These are phyloP conservation scores for Pelobates fuscus DNA, from an alignment of 2,113 vertebrate genomes.

Conservation along the genomic window DNA sequence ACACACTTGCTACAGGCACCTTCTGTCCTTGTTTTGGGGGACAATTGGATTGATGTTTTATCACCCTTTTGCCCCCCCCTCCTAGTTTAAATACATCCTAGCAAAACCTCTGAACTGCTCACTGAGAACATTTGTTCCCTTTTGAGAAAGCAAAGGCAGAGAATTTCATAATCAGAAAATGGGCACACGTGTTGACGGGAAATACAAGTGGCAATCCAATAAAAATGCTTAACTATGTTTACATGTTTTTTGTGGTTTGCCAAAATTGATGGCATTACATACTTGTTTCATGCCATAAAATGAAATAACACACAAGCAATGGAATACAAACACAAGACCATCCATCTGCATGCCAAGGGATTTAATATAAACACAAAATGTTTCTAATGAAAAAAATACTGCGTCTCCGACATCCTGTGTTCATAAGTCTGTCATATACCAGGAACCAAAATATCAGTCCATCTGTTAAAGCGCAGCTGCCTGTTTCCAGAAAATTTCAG, in stretches of 20 bases:
- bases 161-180: conserved; percentile 7
- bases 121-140: too few species aligned
- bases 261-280: conserved; percentile 19
- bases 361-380: conserved; percentile 35
- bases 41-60: too few species aligned
- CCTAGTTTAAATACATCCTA: too few species aligned
- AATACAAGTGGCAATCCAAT: conserved; percentile 22
- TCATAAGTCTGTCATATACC: conserved; percentile 22
- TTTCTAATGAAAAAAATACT: conserved; percentile 17
- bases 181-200: not conserved
- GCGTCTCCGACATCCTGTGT: conserved; percentile 30
- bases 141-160: too few species aligned
- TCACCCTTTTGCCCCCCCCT: too few species aligned
- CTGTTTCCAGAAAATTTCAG: conserved; percentile 7
- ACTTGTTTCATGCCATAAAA: not conserved
- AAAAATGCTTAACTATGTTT: not conserved
- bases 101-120: too few species aligned
- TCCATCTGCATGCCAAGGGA: conserved; percentile 25
- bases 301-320: conserved; percentile 7
- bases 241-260: conserved; percentile 30
- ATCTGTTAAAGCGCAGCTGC: conserved; percentile 46
- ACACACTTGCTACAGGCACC: too few species aligned
- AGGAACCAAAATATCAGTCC: conserved; percentile 39
- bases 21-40: too few species aligned
- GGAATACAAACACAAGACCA: conserved; percentile 31